Evolutionary conservation across 2,113 vertebrate species (phyloP).

Genomic region (Spea multiplicata): DNA sequence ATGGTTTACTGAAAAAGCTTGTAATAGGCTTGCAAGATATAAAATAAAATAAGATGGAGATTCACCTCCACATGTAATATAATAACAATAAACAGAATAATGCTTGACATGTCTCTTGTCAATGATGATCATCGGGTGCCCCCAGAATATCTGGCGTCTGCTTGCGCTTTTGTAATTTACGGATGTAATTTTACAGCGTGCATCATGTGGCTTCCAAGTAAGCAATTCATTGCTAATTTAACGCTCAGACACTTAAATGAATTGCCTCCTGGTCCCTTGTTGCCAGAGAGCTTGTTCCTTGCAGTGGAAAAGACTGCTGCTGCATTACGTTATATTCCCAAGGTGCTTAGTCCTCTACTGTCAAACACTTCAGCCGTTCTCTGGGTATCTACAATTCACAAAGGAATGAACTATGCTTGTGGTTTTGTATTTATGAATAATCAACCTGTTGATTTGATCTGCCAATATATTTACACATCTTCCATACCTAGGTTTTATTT

Average conservation of each 20-base stretch:
- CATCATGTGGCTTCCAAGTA: neutral
- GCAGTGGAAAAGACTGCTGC: neutral
- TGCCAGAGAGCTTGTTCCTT: neutral
- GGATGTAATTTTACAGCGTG: neutral
- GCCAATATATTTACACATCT: too few relatives aligned
- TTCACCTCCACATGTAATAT: too few relatives aligned
- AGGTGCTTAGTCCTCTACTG: neutral
- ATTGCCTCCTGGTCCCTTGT: conserved; percentile 3
- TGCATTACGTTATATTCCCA: neutral
- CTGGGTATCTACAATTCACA: neutral
- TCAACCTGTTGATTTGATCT: too few relatives aligned
- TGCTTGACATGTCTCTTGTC: neutral
- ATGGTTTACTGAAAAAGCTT: too few relatives aligned
- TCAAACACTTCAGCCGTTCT: too few relatives aligned
- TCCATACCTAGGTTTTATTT: too few relatives aligned
- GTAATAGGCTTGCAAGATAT: too few relatives aligned
- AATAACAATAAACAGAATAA: too few relatives aligned
- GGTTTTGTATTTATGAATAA: too few relatives aligned
- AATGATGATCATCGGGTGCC: neutral
- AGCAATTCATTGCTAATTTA: conserved; percentile 5
- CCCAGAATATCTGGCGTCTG: neutral
- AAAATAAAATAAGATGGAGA: too few relatives aligned
- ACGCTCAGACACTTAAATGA: neutral
- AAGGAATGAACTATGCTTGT: neutral
- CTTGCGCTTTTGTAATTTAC: neutral